A percentile compares a stretch with the other conserved stretches of the same genome.
Conservation (phyloP, 2,888 invertebrate species). For the Drosophila kuntzei region DNA sequence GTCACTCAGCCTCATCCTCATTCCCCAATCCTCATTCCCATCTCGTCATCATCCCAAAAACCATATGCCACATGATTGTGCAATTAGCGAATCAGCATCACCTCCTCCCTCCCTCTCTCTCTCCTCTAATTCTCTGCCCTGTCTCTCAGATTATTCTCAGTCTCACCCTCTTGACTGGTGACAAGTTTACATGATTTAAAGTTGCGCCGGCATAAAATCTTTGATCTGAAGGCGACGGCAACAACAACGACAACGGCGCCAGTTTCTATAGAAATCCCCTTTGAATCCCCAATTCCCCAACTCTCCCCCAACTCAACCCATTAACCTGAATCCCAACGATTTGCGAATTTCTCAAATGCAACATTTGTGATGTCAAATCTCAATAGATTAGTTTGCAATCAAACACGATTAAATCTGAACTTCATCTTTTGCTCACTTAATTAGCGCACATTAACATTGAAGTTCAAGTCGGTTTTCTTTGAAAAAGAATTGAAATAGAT, state of each 20-base stretch:
- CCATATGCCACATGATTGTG: slow-evolving; percentile 66
- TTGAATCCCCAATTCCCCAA: background rate
- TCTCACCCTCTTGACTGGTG: slow-evolving; percentile 55
- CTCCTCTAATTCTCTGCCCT: background rate
- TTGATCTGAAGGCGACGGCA: slow-evolving; percentile 53
- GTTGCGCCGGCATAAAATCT: slow-evolving; percentile 53
- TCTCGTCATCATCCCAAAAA: slow-evolving; percentile 9
- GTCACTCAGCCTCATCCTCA: slow-evolving; percentile 63
- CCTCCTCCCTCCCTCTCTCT: background rate
- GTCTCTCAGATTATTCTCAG: slow-evolving; percentile 9
- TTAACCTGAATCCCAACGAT: slow-evolving; percentile 51
- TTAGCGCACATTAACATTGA: background rate
- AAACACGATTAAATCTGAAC: slow-evolving; percentile 11
- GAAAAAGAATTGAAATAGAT: background rate
- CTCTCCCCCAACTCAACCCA: slow-evolving; percentile 30
- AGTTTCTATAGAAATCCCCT: slow-evolving; percentile 5
- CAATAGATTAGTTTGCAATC: slow-evolving; percentile 6
- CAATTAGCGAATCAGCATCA: slow-evolving; percentile 74
- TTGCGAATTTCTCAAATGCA: slow-evolving; percentile 13
- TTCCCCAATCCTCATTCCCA: background rate
- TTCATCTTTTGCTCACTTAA: slow-evolving; percentile 8
- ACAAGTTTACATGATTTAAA: slow-evolving; percentile 74
- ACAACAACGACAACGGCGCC: slow-evolving; percentile 35
- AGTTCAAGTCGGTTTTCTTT: background rate
- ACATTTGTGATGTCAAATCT: slow-evolving; percentile 22